These are phyloP conservation scores for Carpatolechia fugitivella DNA, from an alignment of 2,888 invertebrate species.

Conservation along the genomic window DNA sequence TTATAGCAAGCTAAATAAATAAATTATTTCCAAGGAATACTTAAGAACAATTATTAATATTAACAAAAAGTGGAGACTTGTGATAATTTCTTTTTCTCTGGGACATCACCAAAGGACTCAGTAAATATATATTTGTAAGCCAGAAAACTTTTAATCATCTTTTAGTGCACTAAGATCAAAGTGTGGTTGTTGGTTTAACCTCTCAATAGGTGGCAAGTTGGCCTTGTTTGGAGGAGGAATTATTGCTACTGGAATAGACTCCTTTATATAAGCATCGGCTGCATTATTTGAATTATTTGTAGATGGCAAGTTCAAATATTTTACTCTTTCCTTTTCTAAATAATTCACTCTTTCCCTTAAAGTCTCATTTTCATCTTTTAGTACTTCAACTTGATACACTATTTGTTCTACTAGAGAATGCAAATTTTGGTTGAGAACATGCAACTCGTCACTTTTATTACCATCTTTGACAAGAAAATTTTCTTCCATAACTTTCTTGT, in stretches of 20 bases:
- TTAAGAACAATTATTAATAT: no score
- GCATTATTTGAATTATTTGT: conserved; percentile 38
- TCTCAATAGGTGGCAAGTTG: conserved; percentile 31
- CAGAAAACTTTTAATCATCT: conserved; percentile 43
- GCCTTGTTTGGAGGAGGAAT: conserved; percentile 28
- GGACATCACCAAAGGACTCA: no score
- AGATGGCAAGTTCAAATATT: conserved; percentile 56
- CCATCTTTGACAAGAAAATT: conserved; percentile 46
- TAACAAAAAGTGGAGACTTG: no score
- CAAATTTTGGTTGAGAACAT: conserved; percentile 81
- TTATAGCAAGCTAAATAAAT: no score
- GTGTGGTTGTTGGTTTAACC: conserved; percentile 40
- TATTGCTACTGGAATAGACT: conserved; percentile 31
- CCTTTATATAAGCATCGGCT: conserved; percentile 32
- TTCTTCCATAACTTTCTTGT: conserved; percentile 30
- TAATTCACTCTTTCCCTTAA: conserved; percentile 78
- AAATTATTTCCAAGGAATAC: no score
- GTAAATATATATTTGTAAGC: background rate
- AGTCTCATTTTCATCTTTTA: conserved; percentile 81
- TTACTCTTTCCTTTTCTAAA: conserved; percentile 76
- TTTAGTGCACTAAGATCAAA: conserved; percentile 62
- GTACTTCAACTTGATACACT: conserved; percentile 82
- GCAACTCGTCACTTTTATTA: conserved; percentile 82
- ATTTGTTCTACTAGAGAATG: conserved; percentile 76
- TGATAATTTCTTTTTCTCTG: no score